Base-by-base conservation (phyloP, 2,888 invertebrate species). In the Tenthredo scrophulariae region DNA sequence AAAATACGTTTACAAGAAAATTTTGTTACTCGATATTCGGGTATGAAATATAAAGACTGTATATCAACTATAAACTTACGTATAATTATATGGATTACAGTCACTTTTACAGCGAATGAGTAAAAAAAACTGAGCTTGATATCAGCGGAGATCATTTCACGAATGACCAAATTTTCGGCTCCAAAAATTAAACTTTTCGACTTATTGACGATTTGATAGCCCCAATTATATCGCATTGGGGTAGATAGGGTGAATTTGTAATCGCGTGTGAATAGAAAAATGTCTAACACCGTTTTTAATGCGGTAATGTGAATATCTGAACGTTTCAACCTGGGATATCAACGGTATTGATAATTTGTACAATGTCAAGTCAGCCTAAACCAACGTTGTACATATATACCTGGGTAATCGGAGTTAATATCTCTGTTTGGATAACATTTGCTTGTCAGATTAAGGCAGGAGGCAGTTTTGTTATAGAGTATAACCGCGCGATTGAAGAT, bases 351-450 rank as follows among this genome's bases (percentile, higher is more conserved):
- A 70, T n/a, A 70, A 37, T 46, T 46, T 46, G n/a, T 75, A 46
- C 26, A 37, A 46, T 13, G 18, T 75, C n/a, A 22, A n/a, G 33
- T 2, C 33, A 6, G 33, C 77, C 77, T 77, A 77, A 77, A 50
- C 50, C 54, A 77, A 77, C 50, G 6, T 54, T 77, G n/a, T 33
- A 54, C 37, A 37, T 37, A 37, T 37, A 37, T 37, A 37, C 33
- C 33, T 3, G 15, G 46, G 9, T 15, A 3, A 50, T 77, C 15
- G 15, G 33, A 77, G 29, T 33, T 54, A 29, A 77, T 54, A 77
- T 77, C 77, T 33, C 29, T 77, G 50, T 77, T 77, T 33, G 15
- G n/a, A 54, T 9, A 77, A 77, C 43, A n/a, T 67, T 67, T 67
- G 67, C 33, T 18, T 26, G 29, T 26, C 29, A 67, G 29, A 33